Evolutionary conservation across 2,113 vertebrate species (phyloP).

Genomic region (Aphyosemion australe): DNA sequence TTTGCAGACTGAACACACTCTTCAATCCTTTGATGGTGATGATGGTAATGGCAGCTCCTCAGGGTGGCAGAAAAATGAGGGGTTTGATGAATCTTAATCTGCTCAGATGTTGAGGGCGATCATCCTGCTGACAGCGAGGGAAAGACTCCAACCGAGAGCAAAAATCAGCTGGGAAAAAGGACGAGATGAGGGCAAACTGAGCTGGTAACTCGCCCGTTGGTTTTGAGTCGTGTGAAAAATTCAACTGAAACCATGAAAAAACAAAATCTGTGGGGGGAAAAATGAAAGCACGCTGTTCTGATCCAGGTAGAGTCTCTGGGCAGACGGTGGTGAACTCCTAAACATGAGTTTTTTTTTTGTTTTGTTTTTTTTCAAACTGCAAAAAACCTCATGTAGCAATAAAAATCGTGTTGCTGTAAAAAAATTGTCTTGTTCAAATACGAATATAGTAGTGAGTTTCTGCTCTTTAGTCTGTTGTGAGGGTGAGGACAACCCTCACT

Average conservation of each 20-base stretch:
- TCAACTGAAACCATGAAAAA: constrained; percentile 10
- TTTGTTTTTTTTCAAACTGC: constrained; percentile 81
- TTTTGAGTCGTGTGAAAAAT: constrained; percentile 18
- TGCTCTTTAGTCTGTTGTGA: constrained; percentile 87
- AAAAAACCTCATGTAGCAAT: constrained; percentile 90
- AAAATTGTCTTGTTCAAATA: constrained; percentile 99
- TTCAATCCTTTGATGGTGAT: constrained; percentile 2
- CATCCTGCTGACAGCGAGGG: constrained; percentile 9
- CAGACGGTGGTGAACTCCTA: constrained; percentile 76
- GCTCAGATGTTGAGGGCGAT: constrained; percentile 34
- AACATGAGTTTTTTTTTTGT: constrained; percentile 67
- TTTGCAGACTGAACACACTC: constrained; percentile 6
- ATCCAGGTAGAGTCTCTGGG: constrained; percentile 26
- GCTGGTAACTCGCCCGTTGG: constrained; percentile 5
- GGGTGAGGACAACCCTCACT: constrained; percentile 80
- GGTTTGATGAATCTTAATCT: constrained; percentile 1
- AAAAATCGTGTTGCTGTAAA: constrained; percentile 87
- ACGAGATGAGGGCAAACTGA: constrained; percentile 9
- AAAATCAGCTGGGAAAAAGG: background rate
- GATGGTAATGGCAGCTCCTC: constrained; percentile 23
- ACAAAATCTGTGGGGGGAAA: too few species aligned
- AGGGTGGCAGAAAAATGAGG: background rate
- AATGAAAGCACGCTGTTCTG: constrained; percentile 23
- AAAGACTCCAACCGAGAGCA: background rate
- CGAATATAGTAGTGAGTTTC: constrained; percentile 98